Conservation (phyloP, 2,797 vertebrate species). For the Echiichthys vipera region DNA sequence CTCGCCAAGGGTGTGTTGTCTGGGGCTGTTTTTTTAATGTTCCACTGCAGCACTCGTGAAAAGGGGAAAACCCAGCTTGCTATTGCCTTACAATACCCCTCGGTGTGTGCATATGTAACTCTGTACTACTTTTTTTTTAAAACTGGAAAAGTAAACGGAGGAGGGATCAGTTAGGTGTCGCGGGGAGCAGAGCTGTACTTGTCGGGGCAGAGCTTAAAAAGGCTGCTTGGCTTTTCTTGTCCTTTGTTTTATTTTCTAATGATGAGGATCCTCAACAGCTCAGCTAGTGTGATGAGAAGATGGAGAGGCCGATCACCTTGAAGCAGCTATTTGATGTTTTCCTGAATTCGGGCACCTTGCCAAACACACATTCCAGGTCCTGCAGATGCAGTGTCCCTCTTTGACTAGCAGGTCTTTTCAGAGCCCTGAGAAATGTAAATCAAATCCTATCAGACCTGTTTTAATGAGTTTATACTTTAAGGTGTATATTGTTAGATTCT, state of each 20-base stretch:
- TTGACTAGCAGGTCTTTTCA: conserved; percentile 27
- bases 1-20: conserved; percentile 71
- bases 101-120: conserved; percentile 69
- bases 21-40: conserved; percentile 59
- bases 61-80: conserved; percentile 79
- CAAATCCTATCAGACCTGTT: conserved; percentile 4
- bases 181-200: conserved; percentile 51
- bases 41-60: conserved; percentile 72
- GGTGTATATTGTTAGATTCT: conserved; percentile 1
- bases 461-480: not conserved
- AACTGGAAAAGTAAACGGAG: conserved; percentile 63
- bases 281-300: conserved; percentile 59
- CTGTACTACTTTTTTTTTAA: conserved; percentile 57
- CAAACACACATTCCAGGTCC: conserved; percentile 67
- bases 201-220: conserved; percentile 61
- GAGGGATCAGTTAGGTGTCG: conserved; percentile 58
- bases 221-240: conserved; percentile 57
- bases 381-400: conserved; percentile 44
- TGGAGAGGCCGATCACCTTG: conserved; percentile 59
- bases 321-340: conserved; percentile 73
- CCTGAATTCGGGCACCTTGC: conserved; percentile 56
- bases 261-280: conserved; percentile 61
- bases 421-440: conserved; percentile 12
- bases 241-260: conserved; percentile 61
- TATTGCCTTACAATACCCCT: conserved; percentile 75